phyloP scores from a whole-genome alignment of 2,113 vertebrate species.

The Rhea pennata region DNA sequence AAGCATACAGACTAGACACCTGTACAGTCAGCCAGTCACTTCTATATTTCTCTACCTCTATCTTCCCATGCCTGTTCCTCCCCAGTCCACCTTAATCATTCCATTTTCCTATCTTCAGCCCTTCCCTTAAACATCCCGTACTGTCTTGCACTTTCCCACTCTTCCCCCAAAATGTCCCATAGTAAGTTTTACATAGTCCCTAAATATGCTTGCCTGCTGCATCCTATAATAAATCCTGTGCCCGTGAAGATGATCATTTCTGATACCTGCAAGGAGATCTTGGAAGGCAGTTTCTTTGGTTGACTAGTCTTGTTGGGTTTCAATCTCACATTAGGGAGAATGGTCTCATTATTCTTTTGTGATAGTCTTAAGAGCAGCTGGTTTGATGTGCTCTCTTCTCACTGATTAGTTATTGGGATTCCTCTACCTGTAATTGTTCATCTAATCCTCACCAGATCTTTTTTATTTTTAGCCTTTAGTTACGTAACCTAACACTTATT shows the following conservation, averaged over 20 bases:
- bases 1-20: neutral
- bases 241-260: neutral
- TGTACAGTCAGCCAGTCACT: rapidly evolving
- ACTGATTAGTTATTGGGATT: neutral
- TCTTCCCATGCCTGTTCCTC: neutral
- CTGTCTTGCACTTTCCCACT: neutral
- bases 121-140: neutral
- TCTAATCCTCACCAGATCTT: neutral
- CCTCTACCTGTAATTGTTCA: neutral
- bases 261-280: neutral
- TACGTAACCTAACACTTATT: neutral
- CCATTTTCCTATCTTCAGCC: neutral
- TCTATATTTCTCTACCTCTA: neutral
- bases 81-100: neutral
- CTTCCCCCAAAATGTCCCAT: neutral
- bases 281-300: neutral
- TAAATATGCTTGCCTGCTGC: neutral
- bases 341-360: neutral
- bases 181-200: neutral
- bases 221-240: neutral
- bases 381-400: neutral
- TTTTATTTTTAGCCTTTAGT: neutral
- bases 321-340: neutral
- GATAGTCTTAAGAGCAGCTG: neutral
- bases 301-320: neutral